Percentiles rank a stretch among this genome's conserved stretches.
Conservation (phyloP, 2,888 invertebrate genomes). For the Acrocyrtus sp. region DNA sequence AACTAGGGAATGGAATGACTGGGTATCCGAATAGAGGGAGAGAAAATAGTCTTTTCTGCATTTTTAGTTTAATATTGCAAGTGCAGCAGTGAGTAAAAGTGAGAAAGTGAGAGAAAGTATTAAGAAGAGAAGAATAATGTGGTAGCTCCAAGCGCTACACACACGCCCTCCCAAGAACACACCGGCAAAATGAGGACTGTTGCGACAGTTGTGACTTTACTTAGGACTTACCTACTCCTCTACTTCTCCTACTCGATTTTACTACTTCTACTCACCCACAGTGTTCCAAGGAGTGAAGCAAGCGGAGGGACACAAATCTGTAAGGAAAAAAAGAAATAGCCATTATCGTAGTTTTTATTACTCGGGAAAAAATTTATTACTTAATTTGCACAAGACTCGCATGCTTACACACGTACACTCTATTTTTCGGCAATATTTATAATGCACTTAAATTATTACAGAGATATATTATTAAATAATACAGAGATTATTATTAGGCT, state of each 20-base stretch:
- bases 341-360: neutral
- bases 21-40: too few relatives aligned
- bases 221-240: conserved; percentile 47
- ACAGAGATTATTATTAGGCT: too few relatives aligned
- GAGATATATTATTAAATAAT: too few relatives aligned
- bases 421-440: neutral
- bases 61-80: too few relatives aligned
- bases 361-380: neutral
- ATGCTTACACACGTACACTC: neutral
- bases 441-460: too few relatives aligned
- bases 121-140: conserved; percentile 2
- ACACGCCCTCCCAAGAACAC: conserved; percentile 8
- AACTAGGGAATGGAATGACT: too few relatives aligned
- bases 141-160: neutral
- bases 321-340: too few relatives aligned
- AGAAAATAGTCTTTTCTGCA: too few relatives aligned
- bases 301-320: conserved; percentile 45
- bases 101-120: too few relatives aligned
- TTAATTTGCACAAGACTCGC: neutral
- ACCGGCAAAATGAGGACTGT: conserved; percentile 39
- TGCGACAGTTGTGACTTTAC: conserved; percentile 45
- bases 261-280: conserved; percentile 30
- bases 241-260: conserved; percentile 36
- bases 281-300: conserved; percentile 39
- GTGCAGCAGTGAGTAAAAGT: too few relatives aligned